Evolutionary conservation across 2,797 vertebrate genomes (phyloP).

Genomic region (Lepilemur septentrionalis): DNA sequence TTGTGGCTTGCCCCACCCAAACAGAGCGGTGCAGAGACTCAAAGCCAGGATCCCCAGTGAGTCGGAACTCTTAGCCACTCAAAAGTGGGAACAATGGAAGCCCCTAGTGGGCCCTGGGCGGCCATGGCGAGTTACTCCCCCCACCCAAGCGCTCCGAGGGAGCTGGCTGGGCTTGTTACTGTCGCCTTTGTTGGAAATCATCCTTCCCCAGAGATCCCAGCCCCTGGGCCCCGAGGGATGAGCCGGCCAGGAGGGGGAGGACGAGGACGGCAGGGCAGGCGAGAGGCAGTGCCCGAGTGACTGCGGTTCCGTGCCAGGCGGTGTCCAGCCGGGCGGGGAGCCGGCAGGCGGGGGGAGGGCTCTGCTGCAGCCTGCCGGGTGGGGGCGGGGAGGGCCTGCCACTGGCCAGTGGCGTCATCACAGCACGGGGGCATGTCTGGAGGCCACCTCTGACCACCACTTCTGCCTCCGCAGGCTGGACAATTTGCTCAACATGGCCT

Average conservation of each 20-base stretch:
- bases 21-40: not conserved
- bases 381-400: constrained; percentile 60
- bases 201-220: not conserved
- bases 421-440: not conserved
- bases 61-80: not conserved
- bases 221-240: not conserved
- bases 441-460: constrained; percentile 88
- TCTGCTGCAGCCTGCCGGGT: not conserved
- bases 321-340: constrained; percentile 62
- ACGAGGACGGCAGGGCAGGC: not conserved
- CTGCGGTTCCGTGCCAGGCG: constrained; percentile 63
- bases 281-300: not conserved
- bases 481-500: constrained; percentile 99
- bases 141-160: not conserved
- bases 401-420: not conserved
- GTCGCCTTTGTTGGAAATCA: not conserved
- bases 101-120: not conserved
- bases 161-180: not conserved
- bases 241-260: not conserved
- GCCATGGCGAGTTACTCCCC: not conserved
- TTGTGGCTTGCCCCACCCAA: not conserved
- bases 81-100: not conserved
- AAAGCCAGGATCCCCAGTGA: not conserved
- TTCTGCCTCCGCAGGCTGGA: constrained; percentile 96
- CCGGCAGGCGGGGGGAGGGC: constrained; percentile 51